Conservation (phyloP, 2,888 invertebrate genomes). For the Ceriagrion tenellum region DNA sequence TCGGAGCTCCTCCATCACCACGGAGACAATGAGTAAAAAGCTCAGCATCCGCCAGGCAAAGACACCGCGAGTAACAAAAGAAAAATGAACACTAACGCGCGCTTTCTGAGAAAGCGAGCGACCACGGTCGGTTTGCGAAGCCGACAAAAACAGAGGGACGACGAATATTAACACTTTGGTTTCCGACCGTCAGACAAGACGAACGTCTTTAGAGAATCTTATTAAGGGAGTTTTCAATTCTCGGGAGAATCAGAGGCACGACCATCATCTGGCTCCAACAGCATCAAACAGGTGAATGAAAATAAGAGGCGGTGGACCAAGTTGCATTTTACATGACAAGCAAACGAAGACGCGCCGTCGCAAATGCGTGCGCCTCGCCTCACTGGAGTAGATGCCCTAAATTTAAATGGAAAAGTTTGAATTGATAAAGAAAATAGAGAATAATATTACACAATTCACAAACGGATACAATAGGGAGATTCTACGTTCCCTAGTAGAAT, state of each 20-base stretch:
- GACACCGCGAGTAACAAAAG: neutral
- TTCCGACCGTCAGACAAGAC: neutral
- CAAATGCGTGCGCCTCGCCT: neutral
- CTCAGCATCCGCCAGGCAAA: neutral
- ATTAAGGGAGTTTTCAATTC: too few relatives aligned
- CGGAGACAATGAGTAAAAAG: neutral
- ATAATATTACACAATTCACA: too few relatives aligned
- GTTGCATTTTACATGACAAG: neutral
- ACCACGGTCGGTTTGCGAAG: neutral
- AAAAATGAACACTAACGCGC: neutral
- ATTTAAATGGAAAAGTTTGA: neutral
- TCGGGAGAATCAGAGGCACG: neutral
- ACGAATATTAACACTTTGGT: neutral
- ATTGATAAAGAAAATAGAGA: neutral
- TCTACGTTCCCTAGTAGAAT: too few relatives aligned
- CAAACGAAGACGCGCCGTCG: neutral
- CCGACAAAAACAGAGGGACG: neutral
- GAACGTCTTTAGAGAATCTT: neutral
- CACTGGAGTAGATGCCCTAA: neutral
- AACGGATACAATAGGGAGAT: too few relatives aligned
- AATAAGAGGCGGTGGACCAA: neutral
- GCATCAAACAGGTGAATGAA: neutral
- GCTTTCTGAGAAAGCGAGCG: neutral
- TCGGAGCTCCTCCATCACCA: neutral
- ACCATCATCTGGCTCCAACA: neutral